phyloP scores from a whole-genome alignment of 2,888 invertebrate species.

The Melanargia galathea region DNA sequence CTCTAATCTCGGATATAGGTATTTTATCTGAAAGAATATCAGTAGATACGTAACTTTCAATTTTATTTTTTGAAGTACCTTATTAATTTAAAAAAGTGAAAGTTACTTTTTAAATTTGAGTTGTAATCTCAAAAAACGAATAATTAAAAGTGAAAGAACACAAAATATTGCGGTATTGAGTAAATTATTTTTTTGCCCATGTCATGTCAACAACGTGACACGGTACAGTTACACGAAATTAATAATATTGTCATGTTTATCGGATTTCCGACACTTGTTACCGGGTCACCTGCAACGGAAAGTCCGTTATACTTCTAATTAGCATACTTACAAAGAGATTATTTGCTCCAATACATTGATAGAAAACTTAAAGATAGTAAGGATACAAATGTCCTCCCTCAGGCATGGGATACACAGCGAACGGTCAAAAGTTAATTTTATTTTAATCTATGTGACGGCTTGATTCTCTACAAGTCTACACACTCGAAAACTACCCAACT shows the following conservation, averaged over 20 bases:
- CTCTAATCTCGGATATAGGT: too few species aligned
- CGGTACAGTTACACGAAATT: conserved; percentile 29
- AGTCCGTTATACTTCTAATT: conserved; percentile 63
- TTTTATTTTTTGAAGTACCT: too few species aligned
- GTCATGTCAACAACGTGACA: not conserved
- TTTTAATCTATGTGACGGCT: too few species aligned
- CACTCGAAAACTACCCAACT: too few species aligned
- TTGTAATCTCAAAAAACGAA: not conserved
- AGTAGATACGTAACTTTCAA: not conserved
- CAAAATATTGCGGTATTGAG: not conserved
- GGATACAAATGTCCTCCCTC: too few species aligned
- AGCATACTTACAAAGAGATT: conserved; percentile 75
- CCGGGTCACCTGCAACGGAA: conserved; percentile 63
- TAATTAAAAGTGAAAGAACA: not conserved
- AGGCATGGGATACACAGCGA: too few species aligned
- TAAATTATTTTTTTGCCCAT: not conserved
- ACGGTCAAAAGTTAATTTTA: too few species aligned
- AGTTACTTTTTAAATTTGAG: too few species aligned
- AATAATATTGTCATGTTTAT: conserved; percentile 46
- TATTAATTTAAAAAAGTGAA: too few species aligned
- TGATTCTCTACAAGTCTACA: too few species aligned
- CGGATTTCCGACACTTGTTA: conserved; percentile 66
- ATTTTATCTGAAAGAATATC: not conserved
- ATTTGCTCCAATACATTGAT: conserved; percentile 56
- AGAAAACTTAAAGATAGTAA: not conserved